Base-by-base conservation (phyloP, 1,140 invertebrate genomes). In the Calliopsis andreniformis region DNA sequence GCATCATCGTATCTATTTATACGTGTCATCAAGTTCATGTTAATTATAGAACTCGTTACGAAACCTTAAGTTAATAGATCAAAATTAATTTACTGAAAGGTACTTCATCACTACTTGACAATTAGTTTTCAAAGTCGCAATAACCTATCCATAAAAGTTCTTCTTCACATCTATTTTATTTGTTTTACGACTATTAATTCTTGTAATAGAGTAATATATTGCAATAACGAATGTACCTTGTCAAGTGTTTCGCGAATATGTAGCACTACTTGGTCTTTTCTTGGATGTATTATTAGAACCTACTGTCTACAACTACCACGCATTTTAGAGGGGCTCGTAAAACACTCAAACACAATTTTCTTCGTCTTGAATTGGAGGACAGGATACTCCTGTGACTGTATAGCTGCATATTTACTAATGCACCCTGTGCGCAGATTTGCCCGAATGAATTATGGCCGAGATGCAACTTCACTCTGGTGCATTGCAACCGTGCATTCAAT, bases 241-340 rank as follows among this genome's bases (percentile, higher is more conserved):
- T 25, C 64, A 28, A 43, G n/a, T 3, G 32, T 58, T 55, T 39
- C 49, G 16, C 43, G 23, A 32, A 32, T 49, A 39, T 55, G 23
- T 32, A 47, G 53, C 63, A 35, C 6, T 49, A 59, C 62, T 66
- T 61, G 42, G 51, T 39, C 42, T 53, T 53, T 67, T 47, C 58
- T 45, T 28, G 63, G 39, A 47, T 58, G 20, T 59, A 68, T 68
- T 68, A 68, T 68, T 68, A 68, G 64, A 68, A 39, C 49, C 18
- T 25, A 30, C 32, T 55, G 64, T 53, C n/a, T n/a, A n/a, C n/a
- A n/a, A n/a, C n/a, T n/a, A n/a, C 64, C 18, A 49, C 23, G 20
- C 10, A 20, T 55, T 55, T 1, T 4, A 28, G 58, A 28, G 30
- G 47, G 16, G n/a, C 64, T 25, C n/a, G 47, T 28, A 28, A 39